Evolutionary conservation across 2,888 invertebrate genomes (phyloP).

Genomic region (Papilio gigon): DNA sequence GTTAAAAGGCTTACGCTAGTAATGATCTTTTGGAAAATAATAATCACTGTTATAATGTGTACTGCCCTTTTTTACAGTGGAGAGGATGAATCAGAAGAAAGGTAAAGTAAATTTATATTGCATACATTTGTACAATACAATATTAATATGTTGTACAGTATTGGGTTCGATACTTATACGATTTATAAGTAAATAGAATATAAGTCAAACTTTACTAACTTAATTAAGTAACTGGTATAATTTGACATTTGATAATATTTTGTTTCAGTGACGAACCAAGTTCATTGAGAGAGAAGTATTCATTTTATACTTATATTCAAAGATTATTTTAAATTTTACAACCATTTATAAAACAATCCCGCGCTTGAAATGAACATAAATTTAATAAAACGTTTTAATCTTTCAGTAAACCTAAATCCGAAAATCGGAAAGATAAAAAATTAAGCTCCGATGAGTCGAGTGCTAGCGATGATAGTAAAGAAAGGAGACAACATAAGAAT

Average conservation of each 20-base stretch:
- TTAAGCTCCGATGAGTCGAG: constrained; percentile 21
- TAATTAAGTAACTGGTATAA: too few species aligned
- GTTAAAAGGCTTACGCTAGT: not conserved
- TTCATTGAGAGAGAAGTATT: constrained; percentile 25
- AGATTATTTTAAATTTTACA: not conserved
- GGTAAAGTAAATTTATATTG: constrained; percentile 9
- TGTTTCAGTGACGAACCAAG: constrained; percentile 30
- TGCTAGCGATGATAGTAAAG: constrained; percentile 34
- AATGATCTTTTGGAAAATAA: not conserved
- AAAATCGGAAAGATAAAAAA: constrained; percentile 11
- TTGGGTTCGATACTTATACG: too few species aligned
- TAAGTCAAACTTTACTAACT: too few species aligned
- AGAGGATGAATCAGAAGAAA: constrained; percentile 22
- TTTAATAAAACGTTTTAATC: not conserved
- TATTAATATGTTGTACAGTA: too few species aligned
- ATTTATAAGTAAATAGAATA: too few species aligned
- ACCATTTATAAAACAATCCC: not conserved
- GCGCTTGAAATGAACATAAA: too few species aligned
- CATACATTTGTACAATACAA: too few species aligned
- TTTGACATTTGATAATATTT: too few species aligned
- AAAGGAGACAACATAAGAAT: constrained; percentile 21
- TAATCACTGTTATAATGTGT: not conserved
- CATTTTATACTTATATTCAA: not conserved
- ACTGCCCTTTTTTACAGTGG: not conserved
- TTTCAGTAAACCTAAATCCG: constrained; percentile 29